These are phyloP conservation scores for Zoanthus sansibaricus DNA, from an alignment of 92 coral and sea anemone species.

Conservation along the genomic window DNA sequence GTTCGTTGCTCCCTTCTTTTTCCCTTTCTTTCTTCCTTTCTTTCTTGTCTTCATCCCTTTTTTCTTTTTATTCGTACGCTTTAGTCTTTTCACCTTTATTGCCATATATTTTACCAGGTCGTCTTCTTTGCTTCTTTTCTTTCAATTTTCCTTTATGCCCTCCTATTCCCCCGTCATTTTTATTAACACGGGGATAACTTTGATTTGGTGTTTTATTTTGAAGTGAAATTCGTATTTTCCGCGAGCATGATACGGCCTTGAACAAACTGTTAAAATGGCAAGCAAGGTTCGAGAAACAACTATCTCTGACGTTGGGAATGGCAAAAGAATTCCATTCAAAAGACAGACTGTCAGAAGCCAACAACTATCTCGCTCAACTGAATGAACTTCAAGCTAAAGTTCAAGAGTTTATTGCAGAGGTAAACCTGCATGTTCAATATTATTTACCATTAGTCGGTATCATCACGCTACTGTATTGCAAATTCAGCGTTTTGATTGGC, in stretches of 20 bases:
- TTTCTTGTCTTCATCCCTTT: not conserved
- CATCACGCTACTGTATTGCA: too few species aligned
- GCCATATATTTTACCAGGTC: not conserved
- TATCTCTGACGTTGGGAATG: constrained; percentile 73
- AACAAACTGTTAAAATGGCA: constrained; percentile 93
- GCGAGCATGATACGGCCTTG: constrained; percentile 92
- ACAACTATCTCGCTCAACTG: constrained; percentile 76
- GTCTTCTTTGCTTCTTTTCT: not conserved
- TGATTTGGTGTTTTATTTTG: not conserved
- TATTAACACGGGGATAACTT: too few species aligned
- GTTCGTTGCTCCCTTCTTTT: not conserved
- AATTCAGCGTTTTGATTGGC: too few species aligned
- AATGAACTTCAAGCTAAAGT: constrained; percentile 81
- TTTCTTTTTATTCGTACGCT: not conserved
- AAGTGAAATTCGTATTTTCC: constrained; percentile 87
- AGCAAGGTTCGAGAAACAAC: constrained; percentile 83
- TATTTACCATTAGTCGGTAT: too few species aligned
- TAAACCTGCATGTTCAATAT: not conserved
- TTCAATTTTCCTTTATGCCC: not conserved
- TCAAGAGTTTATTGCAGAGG: constrained; percentile 70
- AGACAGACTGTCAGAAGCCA: constrained; percentile 94
- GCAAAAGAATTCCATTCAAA: constrained; percentile 87
- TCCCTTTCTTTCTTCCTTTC: not conserved
- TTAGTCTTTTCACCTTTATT: not conserved
- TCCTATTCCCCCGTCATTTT: not conserved